A percentile compares a stretch with the other conserved stretches of the same genome.
Conservation (phyloP, 2,113 vertebrate genomes). For the Oryzias woworae region DNA sequence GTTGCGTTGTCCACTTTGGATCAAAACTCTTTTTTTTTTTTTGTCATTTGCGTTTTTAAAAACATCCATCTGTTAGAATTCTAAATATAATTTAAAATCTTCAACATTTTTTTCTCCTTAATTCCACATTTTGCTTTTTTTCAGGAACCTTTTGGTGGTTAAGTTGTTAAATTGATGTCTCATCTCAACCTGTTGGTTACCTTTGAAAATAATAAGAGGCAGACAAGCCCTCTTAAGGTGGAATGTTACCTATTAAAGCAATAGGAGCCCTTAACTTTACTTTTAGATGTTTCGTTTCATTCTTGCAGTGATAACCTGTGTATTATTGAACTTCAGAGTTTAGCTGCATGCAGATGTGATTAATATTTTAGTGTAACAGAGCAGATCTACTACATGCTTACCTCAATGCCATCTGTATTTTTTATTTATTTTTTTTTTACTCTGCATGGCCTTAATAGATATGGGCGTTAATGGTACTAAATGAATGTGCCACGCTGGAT, state of each 20-base stretch:
- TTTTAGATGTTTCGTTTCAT: constrained; percentile 12
- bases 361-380: constrained; percentile 24
- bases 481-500: constrained; percentile 19
- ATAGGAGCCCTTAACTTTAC: constrained; percentile 37
- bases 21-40: neutral
- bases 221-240: constrained; percentile 25
- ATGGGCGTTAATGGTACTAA: constrained; percentile 11
- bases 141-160: no score
- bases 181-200: constrained; percentile 17
- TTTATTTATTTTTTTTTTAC: constrained; percentile 27
- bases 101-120: no score
- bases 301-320: constrained; percentile 8
- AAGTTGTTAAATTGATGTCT: no score
- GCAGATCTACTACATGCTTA: constrained; percentile 32
- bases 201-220: constrained; percentile 35
- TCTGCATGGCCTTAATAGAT: constrained; percentile 56
- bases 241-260: constrained; percentile 59
- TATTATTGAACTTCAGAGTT: constrained; percentile 5
- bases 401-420: constrained; percentile 26
- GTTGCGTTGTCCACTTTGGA: neutral
- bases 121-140: no score
- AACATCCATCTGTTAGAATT: no score
- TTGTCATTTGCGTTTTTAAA: no score
- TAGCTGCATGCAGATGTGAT: constrained; percentile 42
- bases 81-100: no score